Base-by-base conservation (phyloP, 2,113 vertebrate species). In the Istiophorus platypterus region DNA sequence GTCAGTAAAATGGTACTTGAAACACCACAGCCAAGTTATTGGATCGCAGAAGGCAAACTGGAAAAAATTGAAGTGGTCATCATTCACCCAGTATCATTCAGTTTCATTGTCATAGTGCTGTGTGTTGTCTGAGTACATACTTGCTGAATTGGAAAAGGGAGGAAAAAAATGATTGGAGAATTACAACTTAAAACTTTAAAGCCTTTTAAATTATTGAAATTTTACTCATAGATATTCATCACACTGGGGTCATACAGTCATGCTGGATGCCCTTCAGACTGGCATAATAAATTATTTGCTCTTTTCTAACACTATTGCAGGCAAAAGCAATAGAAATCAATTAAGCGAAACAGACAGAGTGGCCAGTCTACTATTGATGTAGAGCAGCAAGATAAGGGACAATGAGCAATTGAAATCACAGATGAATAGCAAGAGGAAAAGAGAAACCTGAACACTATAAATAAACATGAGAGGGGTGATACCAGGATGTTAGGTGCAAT, bases 301-400 rank as follows among this genome's bases (percentile, higher is more conserved):
- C 54, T 65, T 66, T 85, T 83, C 62, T 64, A 69, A 85, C 31
- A 82, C 54, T 9, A 51, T 22, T 82, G 73, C 29, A 77, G 72
- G 62, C 14, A 1, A 80, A 80, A 69, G 78, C 66, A 82, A 64
- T 77, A 78, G 59, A 85, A 85, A 89, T 80, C 76, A 81, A 72
- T 83, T 80, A 75, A 71, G 78, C 3, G 15, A 61, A 70, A 73
- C 57, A 39, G 67, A 64, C 57, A n/a, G 52, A 72, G 72, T 78
- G 69, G 56, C 64, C 68, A 81, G 72, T 24, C 56, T 13, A 52
- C 39, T 49, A 73, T 45, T 82, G 57, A 87, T 71, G 81, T 22
- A 80, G 39, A 80, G 57, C n/a, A 70, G 22, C 22, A 69, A 58
- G 72, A 69, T 22, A 65, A 86, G 67, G 75, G 61, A 78, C 61